These are phyloP conservation scores for Trisateles emortualis DNA, from an alignment of 2,888 invertebrate species.

Conservation along the genomic window DNA sequence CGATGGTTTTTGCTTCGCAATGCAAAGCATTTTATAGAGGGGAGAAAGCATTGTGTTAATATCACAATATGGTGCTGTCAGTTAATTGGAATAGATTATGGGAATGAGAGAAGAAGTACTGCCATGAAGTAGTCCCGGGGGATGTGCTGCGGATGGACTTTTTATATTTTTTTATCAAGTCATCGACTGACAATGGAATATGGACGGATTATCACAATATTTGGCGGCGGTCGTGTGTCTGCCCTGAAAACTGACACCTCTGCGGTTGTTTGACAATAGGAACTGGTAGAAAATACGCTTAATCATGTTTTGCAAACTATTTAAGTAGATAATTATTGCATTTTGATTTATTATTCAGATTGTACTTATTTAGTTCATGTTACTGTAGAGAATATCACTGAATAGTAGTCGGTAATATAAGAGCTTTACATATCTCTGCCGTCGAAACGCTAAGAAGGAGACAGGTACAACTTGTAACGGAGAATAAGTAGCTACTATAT, in stretches of 20 bases:
- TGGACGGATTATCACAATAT: slow-evolving; percentile 84
- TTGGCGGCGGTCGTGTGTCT: slow-evolving; percentile 77
- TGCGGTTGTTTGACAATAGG: slow-evolving; percentile 56
- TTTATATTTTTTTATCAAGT: slow-evolving; percentile 83
- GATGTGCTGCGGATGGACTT: slow-evolving; percentile 64
- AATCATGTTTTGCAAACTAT: slow-evolving; percentile 58
- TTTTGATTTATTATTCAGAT: slow-evolving; percentile 17
- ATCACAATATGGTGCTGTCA: slow-evolving; percentile 86
- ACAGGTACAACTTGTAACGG: no score
- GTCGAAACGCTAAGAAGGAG: no score
- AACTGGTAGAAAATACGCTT: slow-evolving; percentile 49
- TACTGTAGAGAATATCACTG: no score
- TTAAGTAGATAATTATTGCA: slow-evolving; percentile 48
- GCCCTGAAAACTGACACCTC: slow-evolving; percentile 70
- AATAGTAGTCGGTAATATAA: no score
- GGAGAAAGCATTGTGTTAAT: slow-evolving; percentile 82
- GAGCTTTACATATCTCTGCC: no score
- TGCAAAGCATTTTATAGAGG: slow-evolving; percentile 54
- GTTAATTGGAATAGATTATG: slow-evolving; percentile 88
- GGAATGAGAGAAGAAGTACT: slow-evolving; percentile 79
- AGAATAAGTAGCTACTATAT: no score
- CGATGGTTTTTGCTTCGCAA: slow-evolving; percentile 40
- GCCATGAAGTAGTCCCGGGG: slow-evolving; percentile 72
- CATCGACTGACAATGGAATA: slow-evolving; percentile 79
- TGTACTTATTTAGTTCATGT: no score